These are phyloP conservation scores for Hedychridium roseum DNA, from an alignment of 2,888 invertebrate species.

Conservation along the genomic window DNA sequence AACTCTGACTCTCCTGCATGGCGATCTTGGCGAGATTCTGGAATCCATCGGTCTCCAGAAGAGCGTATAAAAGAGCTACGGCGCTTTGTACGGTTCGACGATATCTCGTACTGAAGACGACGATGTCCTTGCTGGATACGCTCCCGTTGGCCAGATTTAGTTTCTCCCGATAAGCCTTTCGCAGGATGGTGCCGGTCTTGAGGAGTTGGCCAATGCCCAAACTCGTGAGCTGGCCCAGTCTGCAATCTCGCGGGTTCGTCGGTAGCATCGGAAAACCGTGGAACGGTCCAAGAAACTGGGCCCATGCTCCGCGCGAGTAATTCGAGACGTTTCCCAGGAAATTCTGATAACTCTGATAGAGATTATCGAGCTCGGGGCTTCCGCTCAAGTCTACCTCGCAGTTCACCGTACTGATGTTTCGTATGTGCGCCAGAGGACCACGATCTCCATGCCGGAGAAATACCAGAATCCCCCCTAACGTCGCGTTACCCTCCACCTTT, in stretches of 20 bases:
- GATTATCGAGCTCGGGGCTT: constrained; percentile 44
- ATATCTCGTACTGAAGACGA: constrained; percentile 84
- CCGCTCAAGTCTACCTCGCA: constrained; percentile 71
- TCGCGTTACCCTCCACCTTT: constrained; percentile 68
- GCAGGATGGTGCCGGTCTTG: constrained; percentile 76
- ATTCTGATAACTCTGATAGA: constrained; percentile 51
- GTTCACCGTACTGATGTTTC: constrained; percentile 79
- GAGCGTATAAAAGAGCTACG: constrained; percentile 78
- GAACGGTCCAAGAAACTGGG: constrained; percentile 80
- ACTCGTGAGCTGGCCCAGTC: constrained; percentile 86
- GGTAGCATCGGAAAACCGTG: constrained; percentile 85
- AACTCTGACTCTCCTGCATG: constrained; percentile 80
- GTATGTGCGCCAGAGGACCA: constrained; percentile 84
- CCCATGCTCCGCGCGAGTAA: constrained; percentile 68
- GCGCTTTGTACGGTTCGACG: constrained; percentile 92
- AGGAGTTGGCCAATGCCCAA: constrained; percentile 84
- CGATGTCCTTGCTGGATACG: constrained; percentile 67
- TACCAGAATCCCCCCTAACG: constrained; percentile 76
- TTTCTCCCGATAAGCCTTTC: constrained; percentile 68
- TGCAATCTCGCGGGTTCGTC: constrained; percentile 73
- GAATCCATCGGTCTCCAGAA: constrained; percentile 74
- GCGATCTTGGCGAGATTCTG: constrained; percentile 67
- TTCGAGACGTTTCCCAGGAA: constrained; percentile 52
- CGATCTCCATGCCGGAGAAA: constrained; percentile 90
- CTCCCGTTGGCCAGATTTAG: constrained; percentile 62